A percentile compares a stretch with the other conserved stretches of the same genome.
phyloP scores from a whole-genome alignment of 1,140 invertebrate genomes.

The Cotesia vestalis region DNA sequence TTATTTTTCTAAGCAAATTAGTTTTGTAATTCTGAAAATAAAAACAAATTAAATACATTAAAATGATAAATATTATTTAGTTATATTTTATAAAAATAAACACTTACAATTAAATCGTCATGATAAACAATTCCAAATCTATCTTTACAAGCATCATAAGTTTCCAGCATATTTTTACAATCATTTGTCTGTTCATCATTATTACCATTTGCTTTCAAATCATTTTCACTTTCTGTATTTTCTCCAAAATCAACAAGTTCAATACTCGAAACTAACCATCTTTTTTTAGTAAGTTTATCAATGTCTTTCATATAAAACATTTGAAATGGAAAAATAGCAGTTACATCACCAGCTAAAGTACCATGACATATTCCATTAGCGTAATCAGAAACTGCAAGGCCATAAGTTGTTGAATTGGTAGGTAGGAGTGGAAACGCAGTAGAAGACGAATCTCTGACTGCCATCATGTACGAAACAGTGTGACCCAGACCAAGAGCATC shows the following conservation, averaged over 20 bases:
- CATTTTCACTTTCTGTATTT: constrained; percentile 19
- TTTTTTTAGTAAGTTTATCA: constrained; percentile 55
- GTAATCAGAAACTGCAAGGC: constrained; percentile 53
- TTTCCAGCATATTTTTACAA: constrained; percentile 54
- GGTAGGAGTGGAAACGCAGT: constrained; percentile 55
- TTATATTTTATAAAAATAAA: constrained; percentile 8
- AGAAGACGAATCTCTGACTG: constrained; percentile 57
- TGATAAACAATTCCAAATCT: constrained; percentile 58
- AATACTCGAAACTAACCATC: constrained; percentile 45
- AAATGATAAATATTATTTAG: background rate
- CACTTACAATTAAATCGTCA: constrained; percentile 51
- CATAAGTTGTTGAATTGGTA: constrained; percentile 57
- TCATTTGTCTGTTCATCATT: constrained; percentile 41
- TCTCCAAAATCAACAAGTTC: constrained; percentile 44
- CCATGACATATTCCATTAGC: constrained; percentile 62
- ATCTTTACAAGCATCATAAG: constrained; percentile 54
- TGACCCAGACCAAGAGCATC: constrained; percentile 53
- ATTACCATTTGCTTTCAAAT: constrained; percentile 15
- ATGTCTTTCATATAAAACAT: constrained; percentile 54
- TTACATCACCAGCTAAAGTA: constrained; percentile 62
- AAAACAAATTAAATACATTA: constrained; percentile 7
- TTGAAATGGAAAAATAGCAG: constrained; percentile 60
- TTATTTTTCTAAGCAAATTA: constrained; percentile 1
- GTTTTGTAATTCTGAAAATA: constrained; percentile 13
- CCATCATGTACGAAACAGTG: constrained; percentile 55